Conservation (phyloP, 2,888 invertebrate species). For the Operophtera brumata region DNA sequence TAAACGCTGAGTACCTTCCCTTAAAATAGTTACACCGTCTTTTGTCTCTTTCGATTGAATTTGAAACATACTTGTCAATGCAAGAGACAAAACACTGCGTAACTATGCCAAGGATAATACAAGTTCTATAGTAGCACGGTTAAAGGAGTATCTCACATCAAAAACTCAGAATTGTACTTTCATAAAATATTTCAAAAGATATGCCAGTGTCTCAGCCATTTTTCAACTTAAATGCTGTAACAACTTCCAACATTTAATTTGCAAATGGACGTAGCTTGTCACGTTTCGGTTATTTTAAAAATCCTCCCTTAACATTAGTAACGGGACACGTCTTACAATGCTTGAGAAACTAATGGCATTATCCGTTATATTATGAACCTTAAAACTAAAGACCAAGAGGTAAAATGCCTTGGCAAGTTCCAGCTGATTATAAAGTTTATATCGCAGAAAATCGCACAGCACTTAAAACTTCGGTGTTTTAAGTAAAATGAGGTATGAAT, state of each 20-base stretch:
- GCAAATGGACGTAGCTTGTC: slow-evolving; percentile 24
- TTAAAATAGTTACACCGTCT: too few relatives aligned
- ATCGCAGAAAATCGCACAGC: slow-evolving; percentile 27
- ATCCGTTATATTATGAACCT: slow-evolving; percentile 4
- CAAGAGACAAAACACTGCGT: too few relatives aligned
- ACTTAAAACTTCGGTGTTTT: slow-evolving; percentile 26
- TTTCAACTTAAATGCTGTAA: slow-evolving; percentile 1
- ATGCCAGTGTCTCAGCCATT: slow-evolving; percentile 1
- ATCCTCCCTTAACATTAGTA: slow-evolving; percentile 31
- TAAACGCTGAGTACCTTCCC: too few relatives aligned
- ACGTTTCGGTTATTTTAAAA: slow-evolving; percentile 29
- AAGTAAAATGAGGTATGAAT: slow-evolving; percentile 27
- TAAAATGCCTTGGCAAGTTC: slow-evolving; percentile 4
- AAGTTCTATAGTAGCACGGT: too few relatives aligned
- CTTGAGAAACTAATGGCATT: slow-evolving; percentile 1
- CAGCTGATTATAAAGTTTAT: slow-evolving; percentile 26
- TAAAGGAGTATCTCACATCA: too few relatives aligned
- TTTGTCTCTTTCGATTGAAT: too few relatives aligned
- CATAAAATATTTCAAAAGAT: not conserved
- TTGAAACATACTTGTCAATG: too few relatives aligned
- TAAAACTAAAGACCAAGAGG: not conserved
- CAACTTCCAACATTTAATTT: slow-evolving; percentile 24
- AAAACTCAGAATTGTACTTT: too few relatives aligned
- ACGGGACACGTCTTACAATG: slow-evolving; percentile 18
- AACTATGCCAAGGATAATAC: too few relatives aligned